Base-by-base conservation (phyloP, 2,888 invertebrate species). In the Chymomyza amoena region DNA sequence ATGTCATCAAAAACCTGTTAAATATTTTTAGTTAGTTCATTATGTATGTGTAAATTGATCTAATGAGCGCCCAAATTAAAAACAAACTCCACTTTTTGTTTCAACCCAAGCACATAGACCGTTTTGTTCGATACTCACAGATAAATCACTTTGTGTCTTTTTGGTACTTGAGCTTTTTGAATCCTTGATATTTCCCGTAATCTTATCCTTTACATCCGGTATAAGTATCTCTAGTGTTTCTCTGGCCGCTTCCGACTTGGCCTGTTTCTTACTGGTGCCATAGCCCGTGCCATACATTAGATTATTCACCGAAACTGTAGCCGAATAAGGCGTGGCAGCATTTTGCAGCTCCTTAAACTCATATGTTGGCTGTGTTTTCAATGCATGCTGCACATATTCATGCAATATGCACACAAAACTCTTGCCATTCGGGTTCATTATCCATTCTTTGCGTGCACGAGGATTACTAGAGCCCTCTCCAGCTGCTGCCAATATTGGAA, bases 351-450 rank as follows among this genome's bases (percentile, higher is more conserved):
- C 98, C 84, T 96, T 96, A 91, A 98, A 98, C 90, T 96, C 95
- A 91, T 98, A 99, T 0, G 96, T 95, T 1, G 98, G 98, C 84
- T 98, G 98, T 77, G 97, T 97, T 91, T 97, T 96, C 70, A 99
- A 92, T 4, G 98, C 98, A 89, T 98, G 96, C 80, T 99, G 97
- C 52, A 98, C 97, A 92, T 98, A 99, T 71, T 99, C 99, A 92
- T 99, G 99, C 81, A 99, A 93, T 89, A 99, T 98, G 80, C 98
- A 98, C 9, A 99, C 96, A 91, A 96, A 96, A 89, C 97, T 97
- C 92, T 98, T 98, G 1, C 98, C 98, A 89, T 97, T 96, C 72
- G 99, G 98, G 93, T 99, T 99, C 96, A 99, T 96, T 76, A 98
- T 97, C 96, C 98, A 99, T 91, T 98, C 98, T 89, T 95, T 96